Evolutionary conservation across 2,113 vertebrate genomes (phyloP), one percentile per base, ranked within the genome.

Genomic region (Meles meles): DNA sequence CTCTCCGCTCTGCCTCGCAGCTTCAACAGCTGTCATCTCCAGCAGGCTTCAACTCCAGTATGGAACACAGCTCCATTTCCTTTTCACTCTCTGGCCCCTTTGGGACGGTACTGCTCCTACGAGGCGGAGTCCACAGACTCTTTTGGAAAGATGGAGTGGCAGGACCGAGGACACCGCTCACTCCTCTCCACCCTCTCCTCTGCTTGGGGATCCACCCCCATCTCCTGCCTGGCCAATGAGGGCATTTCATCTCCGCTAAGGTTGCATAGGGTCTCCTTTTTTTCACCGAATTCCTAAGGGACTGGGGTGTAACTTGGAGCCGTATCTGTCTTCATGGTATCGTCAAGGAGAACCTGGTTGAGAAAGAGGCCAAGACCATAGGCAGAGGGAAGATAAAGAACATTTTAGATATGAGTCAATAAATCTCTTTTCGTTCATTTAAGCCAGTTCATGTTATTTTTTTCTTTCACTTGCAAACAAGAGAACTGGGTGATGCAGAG

Each of bases 171-270:
- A 34, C 25, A 0, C 6, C 3, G 1, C 25, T 20, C 31, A 9
- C 49, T 25, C 29, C 21, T n/a, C 5, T 20, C 31, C 23, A 1
- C 10, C 55, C 3, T 29, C 13, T 5, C 0, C 2, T 29, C 67
- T 83, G 59, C 23, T n/a, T 29, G 25, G 49, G 31, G 63, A 47
- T 15, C 39, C 65, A 5, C 13, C 15, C 42, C 67, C 57, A 29
- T 18, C 17, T 74, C 76, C 31, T 14, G 21, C 7, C 27, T 52
- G 61, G 69, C 77, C 85, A 69, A 27, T 63, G n/a, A 89, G 37
- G 49, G 10, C 44, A 27, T 34, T 21, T n/a, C 55, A 10, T 15
- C 2, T 11, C 37, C 37, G 86, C 63, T 20, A 79, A 93, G 29
- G 47, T 6, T 29, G 5, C 0, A 1, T 13, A 88, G 37, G 71